Conservation (phyloP, 64 coral and sea anemone species). For the Anthopleura sola region DNA sequence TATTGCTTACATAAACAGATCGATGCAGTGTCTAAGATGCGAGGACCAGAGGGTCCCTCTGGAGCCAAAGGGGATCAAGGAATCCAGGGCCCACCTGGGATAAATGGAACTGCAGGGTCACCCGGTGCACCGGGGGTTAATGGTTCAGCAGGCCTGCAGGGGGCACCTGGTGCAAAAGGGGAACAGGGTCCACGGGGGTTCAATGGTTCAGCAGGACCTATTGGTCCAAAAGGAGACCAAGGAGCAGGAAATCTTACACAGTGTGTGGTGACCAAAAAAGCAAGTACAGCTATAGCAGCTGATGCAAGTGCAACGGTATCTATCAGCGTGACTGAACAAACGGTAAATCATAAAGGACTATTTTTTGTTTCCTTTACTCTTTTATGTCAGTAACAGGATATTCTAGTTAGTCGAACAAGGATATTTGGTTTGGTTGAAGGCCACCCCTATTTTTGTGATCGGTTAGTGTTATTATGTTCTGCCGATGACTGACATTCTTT, state of each 20-base stretch:
- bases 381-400: no score
- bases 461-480: background rate
- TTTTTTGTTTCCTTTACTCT: no score
- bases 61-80: slow-evolving; percentile 35
- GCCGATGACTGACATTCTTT: background rate
- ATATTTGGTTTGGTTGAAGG: no score
- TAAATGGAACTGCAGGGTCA: background rate
- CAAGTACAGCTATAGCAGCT: background rate
- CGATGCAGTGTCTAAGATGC: slow-evolving; percentile 11
- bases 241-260: background rate
- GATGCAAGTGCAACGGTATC: background rate
- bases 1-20: background rate
- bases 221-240: no score
- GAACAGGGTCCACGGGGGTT: background rate
- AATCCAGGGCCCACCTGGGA: background rate
- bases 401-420: no score
- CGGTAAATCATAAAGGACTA: no score
- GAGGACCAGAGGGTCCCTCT: background rate
- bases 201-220: background rate
- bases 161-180: background rate
- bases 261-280: background rate
- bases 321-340: background rate
- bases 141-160: slow-evolving; percentile 7
- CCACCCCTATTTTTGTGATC: no score
- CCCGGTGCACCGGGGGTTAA: background rate